Evolutionary conservation across 1,140 invertebrate species (phyloP).

Genomic region (Lasaia peninsularis): DNA sequence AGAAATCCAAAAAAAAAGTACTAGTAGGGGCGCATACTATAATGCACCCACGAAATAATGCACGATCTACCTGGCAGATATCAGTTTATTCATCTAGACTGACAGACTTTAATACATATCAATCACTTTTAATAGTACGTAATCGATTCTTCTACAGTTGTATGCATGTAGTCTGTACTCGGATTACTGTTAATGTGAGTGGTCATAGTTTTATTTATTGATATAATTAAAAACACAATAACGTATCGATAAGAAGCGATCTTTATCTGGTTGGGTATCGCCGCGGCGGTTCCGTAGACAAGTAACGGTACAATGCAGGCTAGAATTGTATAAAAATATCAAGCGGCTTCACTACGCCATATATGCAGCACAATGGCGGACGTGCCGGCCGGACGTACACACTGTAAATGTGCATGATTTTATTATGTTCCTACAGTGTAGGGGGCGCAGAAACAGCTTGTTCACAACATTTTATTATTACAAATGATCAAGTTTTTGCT

Average conservation of each 20-base stretch:
- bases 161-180: too few relatives aligned
- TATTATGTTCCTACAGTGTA: neutral
- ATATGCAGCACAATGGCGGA: slow-evolving; percentile 65
- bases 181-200: neutral
- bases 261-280: neutral
- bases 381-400: slow-evolving; percentile 47
- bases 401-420: slow-evolving; percentile 7
- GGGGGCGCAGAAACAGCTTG: neutral
- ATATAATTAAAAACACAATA: slow-evolving; percentile 7
- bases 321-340: slow-evolving; percentile 69
- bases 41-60: too few relatives aligned
- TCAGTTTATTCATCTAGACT: too few relatives aligned
- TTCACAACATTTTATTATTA: neutral
- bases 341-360: slow-evolving; percentile 45
- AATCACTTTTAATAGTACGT: too few relatives aligned
- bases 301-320: slow-evolving; percentile 41
- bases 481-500: too few relatives aligned
- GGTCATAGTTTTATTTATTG: neutral
- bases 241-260: slow-evolving; percentile 5
- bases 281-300: neutral
- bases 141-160: too few relatives aligned
- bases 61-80: too few relatives aligned
- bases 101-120: too few relatives aligned
- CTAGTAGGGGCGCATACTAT: too few relatives aligned
- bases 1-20: too few relatives aligned